Evolutionary conservation across 1,140 invertebrate genomes (phyloP).

Genomic region (Brachionus paranguensis): DNA sequence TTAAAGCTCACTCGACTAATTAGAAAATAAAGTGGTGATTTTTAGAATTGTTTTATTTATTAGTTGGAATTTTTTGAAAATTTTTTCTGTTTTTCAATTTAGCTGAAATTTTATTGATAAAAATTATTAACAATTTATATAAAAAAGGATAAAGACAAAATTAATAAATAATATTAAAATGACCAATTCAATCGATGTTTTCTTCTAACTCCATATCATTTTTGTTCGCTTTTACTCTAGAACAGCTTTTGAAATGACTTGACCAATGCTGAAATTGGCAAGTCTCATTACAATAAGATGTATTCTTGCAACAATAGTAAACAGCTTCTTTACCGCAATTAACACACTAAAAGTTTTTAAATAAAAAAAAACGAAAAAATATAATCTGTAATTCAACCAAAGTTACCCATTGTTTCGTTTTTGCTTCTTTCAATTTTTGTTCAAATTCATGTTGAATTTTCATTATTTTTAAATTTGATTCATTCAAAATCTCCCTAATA

Average conservation of each 20-base stretch:
- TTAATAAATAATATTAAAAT: not conserved
- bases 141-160: not conserved
- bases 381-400: constrained; percentile 10
- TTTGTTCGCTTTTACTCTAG: constrained; percentile 47
- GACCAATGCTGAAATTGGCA: constrained; percentile 64
- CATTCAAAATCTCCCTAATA: not conserved
- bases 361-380: not conserved
- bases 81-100: not conserved
- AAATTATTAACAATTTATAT: not conserved
- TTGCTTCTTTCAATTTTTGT: constrained; percentile 67
- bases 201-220: constrained; percentile 43
- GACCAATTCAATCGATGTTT: not conserved
- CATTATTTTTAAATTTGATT: constrained; percentile 19
- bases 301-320: constrained; percentile 91
- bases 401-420: constrained; percentile 70
- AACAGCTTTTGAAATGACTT: constrained; percentile 57
- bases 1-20: not conserved
- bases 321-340: constrained; percentile 76
- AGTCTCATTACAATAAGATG: constrained; percentile 78
- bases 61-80: not conserved
- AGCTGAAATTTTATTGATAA: not conserved
- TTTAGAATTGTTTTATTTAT: not conserved
- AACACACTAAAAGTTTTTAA: constrained; percentile 60
- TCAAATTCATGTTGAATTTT: constrained; percentile 63
- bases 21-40: not conserved